A percentile compares a stretch with the other conserved stretches of the same genome.
Evolutionary conservation across 1,140 invertebrate genomes (phyloP).

Genomic region (Hyles euphorbiae): DNA sequence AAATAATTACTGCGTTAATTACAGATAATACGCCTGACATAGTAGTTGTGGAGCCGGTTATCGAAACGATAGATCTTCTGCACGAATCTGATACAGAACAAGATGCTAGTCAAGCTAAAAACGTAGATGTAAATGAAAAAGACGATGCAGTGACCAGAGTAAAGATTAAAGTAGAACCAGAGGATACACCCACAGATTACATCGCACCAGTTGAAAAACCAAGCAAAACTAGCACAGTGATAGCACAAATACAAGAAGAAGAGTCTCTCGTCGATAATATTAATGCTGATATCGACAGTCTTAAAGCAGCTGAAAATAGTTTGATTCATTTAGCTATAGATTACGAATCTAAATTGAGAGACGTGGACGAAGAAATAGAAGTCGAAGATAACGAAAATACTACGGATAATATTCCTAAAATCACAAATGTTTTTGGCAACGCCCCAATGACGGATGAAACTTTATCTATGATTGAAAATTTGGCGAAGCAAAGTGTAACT

Average conservation of each 20-base stretch:
- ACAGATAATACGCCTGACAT: conserved; percentile 45
- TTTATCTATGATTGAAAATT: too few relatives aligned
- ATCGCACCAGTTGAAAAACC: conserved; percentile 5
- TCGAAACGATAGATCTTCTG: conserved; percentile 55
- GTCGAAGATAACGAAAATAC: background rate
- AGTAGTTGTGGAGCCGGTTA: conserved; percentile 40
- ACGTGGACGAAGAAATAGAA: background rate
- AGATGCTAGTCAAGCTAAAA: conserved; percentile 7
- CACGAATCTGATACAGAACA: conserved; percentile 27
- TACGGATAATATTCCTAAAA: conserved; percentile 23
- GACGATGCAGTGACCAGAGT: conserved; percentile 4
- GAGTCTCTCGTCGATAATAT: background rate
- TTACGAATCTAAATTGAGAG: background rate
- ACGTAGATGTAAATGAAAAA: background rate
- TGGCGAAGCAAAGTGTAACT: too few relatives aligned
- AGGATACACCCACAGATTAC: background rate
- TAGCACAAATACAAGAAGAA: background rate
- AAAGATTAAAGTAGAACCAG: conserved; percentile 10
- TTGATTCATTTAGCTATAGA: background rate
- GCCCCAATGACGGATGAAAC: conserved; percentile 11
- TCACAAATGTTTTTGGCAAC: conserved; percentile 29
- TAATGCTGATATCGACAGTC: conserved; percentile 8
- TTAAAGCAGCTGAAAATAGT: background rate
- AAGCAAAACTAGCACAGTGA: background rate
- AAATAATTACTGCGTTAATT: conserved; percentile 12